These are phyloP conservation scores for Gobio occitaniae DNA, from an alignment of 2,797 vertebrate species.

Conservation along the genomic window DNA sequence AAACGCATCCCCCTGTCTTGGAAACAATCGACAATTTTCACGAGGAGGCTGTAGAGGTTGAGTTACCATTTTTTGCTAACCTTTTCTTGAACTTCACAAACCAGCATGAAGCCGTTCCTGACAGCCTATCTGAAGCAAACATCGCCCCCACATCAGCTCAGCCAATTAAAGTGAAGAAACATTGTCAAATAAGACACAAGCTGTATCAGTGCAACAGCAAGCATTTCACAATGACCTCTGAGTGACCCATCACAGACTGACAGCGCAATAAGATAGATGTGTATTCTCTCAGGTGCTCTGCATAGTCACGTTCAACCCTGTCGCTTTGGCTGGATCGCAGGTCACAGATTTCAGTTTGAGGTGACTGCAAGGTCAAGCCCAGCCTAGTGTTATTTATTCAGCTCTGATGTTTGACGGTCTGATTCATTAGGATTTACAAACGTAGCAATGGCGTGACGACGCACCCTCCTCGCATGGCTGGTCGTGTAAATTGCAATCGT, in stretches of 20 bases:
- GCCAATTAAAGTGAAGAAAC: conserved; percentile 41
- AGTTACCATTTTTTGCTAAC: neutral
- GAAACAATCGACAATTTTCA: neutral
- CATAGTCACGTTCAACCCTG: conserved; percentile 5
- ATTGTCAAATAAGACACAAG: conserved; percentile 24
- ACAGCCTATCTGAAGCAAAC: conserved; percentile 29
- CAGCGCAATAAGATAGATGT: neutral
- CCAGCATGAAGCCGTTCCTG: neutral
- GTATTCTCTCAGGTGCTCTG: neutral
- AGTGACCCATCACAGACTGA: conserved; percentile 1
- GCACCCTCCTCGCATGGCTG: conserved; percentile 68
- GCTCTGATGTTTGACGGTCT: conserved; percentile 34
- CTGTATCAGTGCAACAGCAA: conserved; percentile 16
- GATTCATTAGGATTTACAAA: conserved; percentile 74
- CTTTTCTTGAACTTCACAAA: conserved; percentile 29
- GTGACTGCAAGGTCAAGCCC: conserved; percentile 28
- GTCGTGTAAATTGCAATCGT: conserved; percentile 77
- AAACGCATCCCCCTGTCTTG: neutral
- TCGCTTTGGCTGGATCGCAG: neutral
- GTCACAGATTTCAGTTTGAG: conserved; percentile 14
- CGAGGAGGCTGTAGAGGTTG: neutral
- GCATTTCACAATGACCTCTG: conserved; percentile 19
- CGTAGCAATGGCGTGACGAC: conserved; percentile 69
- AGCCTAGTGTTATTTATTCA: conserved; percentile 37
- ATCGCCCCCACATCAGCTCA: conserved; percentile 9